phyloP scores from a whole-genome alignment of 2,888 invertebrate genomes.

The Argyra leucocephala region DNA sequence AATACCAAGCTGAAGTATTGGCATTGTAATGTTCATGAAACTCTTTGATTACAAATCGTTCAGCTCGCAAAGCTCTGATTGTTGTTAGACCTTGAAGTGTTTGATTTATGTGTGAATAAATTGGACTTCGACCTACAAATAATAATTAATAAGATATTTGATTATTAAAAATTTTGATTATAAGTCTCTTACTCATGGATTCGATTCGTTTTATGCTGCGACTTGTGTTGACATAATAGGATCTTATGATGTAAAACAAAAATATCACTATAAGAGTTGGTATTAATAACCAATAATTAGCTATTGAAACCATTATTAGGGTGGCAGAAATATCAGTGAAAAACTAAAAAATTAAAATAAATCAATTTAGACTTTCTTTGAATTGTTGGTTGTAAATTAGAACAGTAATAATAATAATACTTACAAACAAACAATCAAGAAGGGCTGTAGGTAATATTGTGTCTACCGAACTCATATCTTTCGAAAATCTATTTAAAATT shows the following conservation, averaged over 20 bases:
- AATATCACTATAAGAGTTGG: slow-evolving; percentile 52
- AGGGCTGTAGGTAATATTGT: slow-evolving; percentile 52
- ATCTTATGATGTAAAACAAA: slow-evolving; percentile 51
- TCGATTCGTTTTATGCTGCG: slow-evolving; percentile 47
- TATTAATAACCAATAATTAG: slow-evolving; percentile 53
- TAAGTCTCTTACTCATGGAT: slow-evolving; percentile 34
- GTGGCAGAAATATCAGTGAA: slow-evolving; percentile 44
- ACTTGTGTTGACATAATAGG: slow-evolving; percentile 48
- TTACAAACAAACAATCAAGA: slow-evolving; percentile 52
- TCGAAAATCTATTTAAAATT: slow-evolving; percentile 65
- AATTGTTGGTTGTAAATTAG: neutral
- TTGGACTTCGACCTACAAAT: slow-evolving; percentile 61
- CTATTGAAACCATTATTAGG: slow-evolving; percentile 53
- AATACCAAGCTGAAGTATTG: slow-evolving; percentile 65
- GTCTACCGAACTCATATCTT: slow-evolving; percentile 60
- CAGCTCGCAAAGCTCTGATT: slow-evolving; percentile 61
- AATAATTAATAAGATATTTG: neutral
- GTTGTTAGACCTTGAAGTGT: slow-evolving; percentile 67
- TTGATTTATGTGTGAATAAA: slow-evolving; percentile 65
- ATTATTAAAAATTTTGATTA: slow-evolving; percentile 33
- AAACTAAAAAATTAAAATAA: slow-evolving; percentile 29
- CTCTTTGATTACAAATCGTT: slow-evolving; percentile 53
- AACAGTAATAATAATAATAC: slow-evolving; percentile 27
- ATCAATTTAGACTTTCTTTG: too few species aligned
- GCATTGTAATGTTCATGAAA: slow-evolving; percentile 55